Base-by-base conservation (phyloP, 2,797 vertebrate species). In the Chloroceryle amazona region DNA sequence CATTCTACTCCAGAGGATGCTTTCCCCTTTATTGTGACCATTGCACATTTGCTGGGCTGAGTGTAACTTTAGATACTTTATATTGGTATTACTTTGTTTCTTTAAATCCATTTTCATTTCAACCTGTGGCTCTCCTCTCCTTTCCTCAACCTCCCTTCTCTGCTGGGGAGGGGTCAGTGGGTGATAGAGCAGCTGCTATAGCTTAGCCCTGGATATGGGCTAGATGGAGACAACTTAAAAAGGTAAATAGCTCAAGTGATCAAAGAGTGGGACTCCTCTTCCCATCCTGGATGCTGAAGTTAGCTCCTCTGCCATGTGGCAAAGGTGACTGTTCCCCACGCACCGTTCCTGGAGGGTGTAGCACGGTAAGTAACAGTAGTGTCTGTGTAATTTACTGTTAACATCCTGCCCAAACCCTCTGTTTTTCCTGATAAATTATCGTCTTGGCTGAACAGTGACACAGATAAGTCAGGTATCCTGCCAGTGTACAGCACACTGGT, bases 221-320 rank as follows among this genome's bases (percentile, higher is more conserved):
- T 58, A n/a, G 33, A 14, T 4, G 17, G 25, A 58, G 57, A 15
- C 57, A 58, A n/a, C 25, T 23, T 89, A 25, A 73, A 70, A 62
- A 44, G 29, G 10, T 67, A 41, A 71, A 49, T 49, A 71, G 9
- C 11, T 86, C 14, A 66, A 51, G 11, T n/a, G 39, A 17, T 60
- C 20, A 26, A 37, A 63, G 55, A 63, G 1, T 46, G 21, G 6
- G 17, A 33, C 9, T 51, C 4, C 11, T 82, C 11, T 79, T 65
- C 23, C 57, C 23, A 26, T 22, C 28, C n/a, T 42, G 20, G 18
- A 8, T 84, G 39, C 17, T 66, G 33, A 60, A 84, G 18, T 33
- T 35, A 33, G 17, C 33, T 65, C 3, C 67, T 42, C 41, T 25
- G 31, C 5, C 8, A 37, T 0, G 0, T 0, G 4, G n/a, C 7